Conservation (phyloP, 2,797 vertebrate species). For the Arrhamphus sclerolepis region DNA sequence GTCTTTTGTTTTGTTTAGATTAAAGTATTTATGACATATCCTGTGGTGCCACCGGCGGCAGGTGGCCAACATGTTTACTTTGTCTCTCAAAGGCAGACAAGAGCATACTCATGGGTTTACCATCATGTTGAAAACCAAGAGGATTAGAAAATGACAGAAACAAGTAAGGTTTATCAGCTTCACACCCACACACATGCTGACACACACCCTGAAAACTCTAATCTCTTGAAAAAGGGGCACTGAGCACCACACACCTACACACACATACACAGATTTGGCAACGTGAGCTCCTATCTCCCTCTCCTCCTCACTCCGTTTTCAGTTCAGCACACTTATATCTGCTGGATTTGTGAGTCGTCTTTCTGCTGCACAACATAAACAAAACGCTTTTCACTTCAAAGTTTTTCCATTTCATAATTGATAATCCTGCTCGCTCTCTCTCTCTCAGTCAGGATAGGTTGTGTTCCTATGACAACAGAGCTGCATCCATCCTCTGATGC, state of each 20-base stretch:
- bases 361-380: slow-evolving; percentile 45
- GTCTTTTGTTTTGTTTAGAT: slow-evolving; percentile 19
- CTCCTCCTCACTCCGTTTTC: slow-evolving; percentile 29
- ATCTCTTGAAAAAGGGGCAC: slow-evolving; percentile 44
- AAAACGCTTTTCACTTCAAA: slow-evolving; percentile 63
- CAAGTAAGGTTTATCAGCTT: slow-evolving; percentile 69
- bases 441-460: slow-evolving; percentile 10
- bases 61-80: slow-evolving; percentile 57
- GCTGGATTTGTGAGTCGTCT: slow-evolving; percentile 35
- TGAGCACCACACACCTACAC: slow-evolving; percentile 19
- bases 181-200: slow-evolving; percentile 22
- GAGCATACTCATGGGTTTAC: slow-evolving; percentile 61
- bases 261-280: slow-evolving; percentile 20
- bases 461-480: slow-evolving; percentile 66
- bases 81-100: slow-evolving; percentile 49
- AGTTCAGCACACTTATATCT: slow-evolving; percentile 40
- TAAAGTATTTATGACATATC: slow-evolving; percentile 30
- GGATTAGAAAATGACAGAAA: slow-evolving; percentile 75
- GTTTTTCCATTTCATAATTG: slow-evolving; percentile 62
- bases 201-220: slow-evolving; percentile 25
- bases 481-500: slow-evolving; percentile 37
- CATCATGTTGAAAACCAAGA: slow-evolving; percentile 61
- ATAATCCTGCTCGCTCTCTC: slow-evolving; percentile 53
- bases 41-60: slow-evolving; percentile 10
- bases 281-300: slow-evolving; percentile 41